A percentile compares a stretch with the other conserved stretches of the same genome.
phyloP scores from a whole-genome alignment of 2,113 vertebrate species.

The Turdus rufiventris region DNA sequence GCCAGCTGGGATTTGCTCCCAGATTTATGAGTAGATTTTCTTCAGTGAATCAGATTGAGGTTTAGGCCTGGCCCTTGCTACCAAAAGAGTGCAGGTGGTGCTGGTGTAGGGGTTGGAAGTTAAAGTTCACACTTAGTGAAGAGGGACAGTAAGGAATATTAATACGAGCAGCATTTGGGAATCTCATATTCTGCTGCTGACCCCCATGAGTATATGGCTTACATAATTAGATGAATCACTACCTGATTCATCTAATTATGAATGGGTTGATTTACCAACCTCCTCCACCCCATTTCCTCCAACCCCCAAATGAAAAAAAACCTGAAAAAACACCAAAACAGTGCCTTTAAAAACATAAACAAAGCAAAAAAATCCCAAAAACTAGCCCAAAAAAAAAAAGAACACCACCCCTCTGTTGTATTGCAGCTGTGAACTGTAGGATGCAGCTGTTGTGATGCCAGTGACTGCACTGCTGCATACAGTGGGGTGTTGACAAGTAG shows the following conservation, averaged over 20 bases:
- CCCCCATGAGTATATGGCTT: rapidly evolving
- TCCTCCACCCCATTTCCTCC: not conserved
- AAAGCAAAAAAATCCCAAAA: not conserved
- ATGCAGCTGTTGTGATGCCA: not conserved
- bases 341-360: not conserved
- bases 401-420: not conserved
- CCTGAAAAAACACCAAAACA: not conserved
- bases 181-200: not conserved
- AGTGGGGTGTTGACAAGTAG: not conserved
- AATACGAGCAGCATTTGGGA: not conserved
- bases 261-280: not conserved
- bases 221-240: not conserved
- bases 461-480: not conserved
- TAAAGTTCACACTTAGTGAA: not conserved
- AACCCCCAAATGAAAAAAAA: not conserved
- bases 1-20: not conserved
- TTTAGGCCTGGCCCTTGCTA: not conserved
- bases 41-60: not conserved
- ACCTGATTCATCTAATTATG: not conserved
- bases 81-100: not conserved
- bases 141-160: not conserved
- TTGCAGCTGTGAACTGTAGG: not conserved
- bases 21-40: not conserved
- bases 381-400: not conserved
- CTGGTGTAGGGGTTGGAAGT: not conserved